Percentiles rank a stretch among this genome's conserved stretches.
phyloP scores from a whole-genome alignment of 1,140 invertebrate species.

The Chironomus tepperi region DNA sequence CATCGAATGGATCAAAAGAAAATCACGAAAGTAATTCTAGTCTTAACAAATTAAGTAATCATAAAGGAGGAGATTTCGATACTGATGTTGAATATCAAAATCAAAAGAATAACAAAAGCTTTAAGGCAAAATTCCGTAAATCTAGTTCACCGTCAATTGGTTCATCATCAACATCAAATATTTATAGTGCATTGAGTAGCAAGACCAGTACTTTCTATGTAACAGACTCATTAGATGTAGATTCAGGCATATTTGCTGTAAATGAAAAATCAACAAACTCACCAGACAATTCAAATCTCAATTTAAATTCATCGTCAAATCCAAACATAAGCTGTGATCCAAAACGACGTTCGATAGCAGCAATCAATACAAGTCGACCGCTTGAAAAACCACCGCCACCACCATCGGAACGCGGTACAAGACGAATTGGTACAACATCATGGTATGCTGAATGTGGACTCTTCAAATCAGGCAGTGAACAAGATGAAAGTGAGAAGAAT shows the following conservation, averaged over 20 bases:
- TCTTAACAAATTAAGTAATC: constrained; percentile 21
- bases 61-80: constrained; percentile 29
- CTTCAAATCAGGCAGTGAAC: constrained; percentile 35
- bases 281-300: constrained; percentile 30
- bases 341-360: constrained; percentile 30
- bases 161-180: constrained; percentile 40
- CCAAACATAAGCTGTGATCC: constrained; percentile 29
- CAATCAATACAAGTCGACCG: constrained; percentile 34
- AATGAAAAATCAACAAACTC: not conserved
- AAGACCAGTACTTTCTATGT: constrained; percentile 53
- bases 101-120: constrained; percentile 42
- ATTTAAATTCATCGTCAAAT: constrained; percentile 34
- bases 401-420: constrained; percentile 31
- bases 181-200: constrained; percentile 34
- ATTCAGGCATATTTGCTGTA: constrained; percentile 45
- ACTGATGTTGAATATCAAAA: constrained; percentile 39
- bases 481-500: constrained; percentile 27
- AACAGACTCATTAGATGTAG: constrained; percentile 50
- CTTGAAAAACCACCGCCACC: constrained; percentile 38
- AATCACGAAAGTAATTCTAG: constrained; percentile 1
- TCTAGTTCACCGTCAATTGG: constrained; percentile 41
- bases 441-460: constrained; percentile 48
- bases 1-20: constrained; percentile 22
- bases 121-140: constrained; percentile 46
- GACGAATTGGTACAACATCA: constrained; percentile 34